Evolutionary conservation across 92 coral and sea anemone genomes (phyloP), one percentile per base, ranked within the genome.

Genomic region (Zoanthus sansibaricus): DNA sequence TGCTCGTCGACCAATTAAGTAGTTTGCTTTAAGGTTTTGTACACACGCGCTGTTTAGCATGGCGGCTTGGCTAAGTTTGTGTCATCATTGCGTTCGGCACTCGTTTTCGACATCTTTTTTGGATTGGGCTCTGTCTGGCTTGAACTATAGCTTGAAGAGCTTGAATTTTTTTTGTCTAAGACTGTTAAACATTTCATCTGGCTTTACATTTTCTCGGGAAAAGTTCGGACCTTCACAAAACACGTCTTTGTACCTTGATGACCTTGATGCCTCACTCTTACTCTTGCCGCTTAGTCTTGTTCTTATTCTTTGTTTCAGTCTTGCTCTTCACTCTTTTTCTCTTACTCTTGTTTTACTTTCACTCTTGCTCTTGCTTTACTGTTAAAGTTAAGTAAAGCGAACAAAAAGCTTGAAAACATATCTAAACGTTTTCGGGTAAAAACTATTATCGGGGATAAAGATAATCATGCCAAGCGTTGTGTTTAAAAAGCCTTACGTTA

Each of bases 51-150:
- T 61, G 64, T 5, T 6, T 32, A 7, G 12, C 64, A 31, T 37
- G 83, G 13, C 16, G 62, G 56, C 64, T 78, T 48, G 69, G 42
- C 30, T 14, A 0, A n/a, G 12, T 45, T 68, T 18, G 45, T 25
- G 9, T 4, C 46, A 31, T 33, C 3, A n/a, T 69, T 16, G 74
- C 9, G 4, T 7, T 69, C 46, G 42, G 6, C 74, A 69, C n/a
- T n/a, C 9, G n/a, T 30, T 69, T 33, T 25, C 44, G 74, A 69
- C 47, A 69, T 69, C 74, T 62, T 62, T 62, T 69, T 69, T 31
- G 16, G 74, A 69, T 69, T 69, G 8, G 42, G 17, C 44, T 69
- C 74, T 30, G 44, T 69, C 42, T 12, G 47, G 46, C 46, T 69
- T 69, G 74, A 0, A 31, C 74, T 69, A 15, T 11, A 25, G 73